Conservation (phyloP, 2,113 vertebrate species). For the Halichoeres trimaculatus region DNA sequence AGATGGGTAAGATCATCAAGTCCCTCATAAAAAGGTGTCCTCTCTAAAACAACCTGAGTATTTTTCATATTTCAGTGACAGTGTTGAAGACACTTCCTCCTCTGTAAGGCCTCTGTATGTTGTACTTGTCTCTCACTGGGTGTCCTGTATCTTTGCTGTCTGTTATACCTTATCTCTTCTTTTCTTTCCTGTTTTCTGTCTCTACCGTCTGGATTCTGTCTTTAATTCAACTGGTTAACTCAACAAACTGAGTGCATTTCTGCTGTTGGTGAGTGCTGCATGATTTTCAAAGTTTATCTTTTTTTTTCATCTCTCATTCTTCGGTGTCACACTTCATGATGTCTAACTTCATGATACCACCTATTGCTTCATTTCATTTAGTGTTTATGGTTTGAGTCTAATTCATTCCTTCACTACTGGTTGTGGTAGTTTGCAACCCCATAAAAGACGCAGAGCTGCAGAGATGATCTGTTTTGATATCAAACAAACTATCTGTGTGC, state of each 20-base stretch:
- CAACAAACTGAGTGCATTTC: slow-evolving; percentile 52
- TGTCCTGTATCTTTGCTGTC: slow-evolving; percentile 40
- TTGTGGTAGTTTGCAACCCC: background rate
- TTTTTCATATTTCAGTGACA: background rate
- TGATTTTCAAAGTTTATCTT: background rate
- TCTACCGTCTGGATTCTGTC: slow-evolving; percentile 78
- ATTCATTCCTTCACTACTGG: background rate
- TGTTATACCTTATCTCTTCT: slow-evolving; percentile 53
- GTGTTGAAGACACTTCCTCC: background rate
- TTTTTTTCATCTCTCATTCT: slow-evolving; percentile 9
- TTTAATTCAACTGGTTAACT: slow-evolving; percentile 71
- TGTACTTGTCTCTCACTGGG: slow-evolving; percentile 9
- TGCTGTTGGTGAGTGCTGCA: slow-evolving; percentile 69
- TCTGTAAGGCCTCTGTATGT: background rate
- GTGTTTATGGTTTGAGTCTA: background rate
- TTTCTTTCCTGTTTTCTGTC: slow-evolving; percentile 21
- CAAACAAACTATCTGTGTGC: background rate
- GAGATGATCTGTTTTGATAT: no score
- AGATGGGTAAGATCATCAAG: slow-evolving; percentile 88
- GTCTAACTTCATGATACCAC: slow-evolving; percentile 7
- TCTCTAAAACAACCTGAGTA: slow-evolving; percentile 9
- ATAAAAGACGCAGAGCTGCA: no score
- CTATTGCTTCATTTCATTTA: background rate
- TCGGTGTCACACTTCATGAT: background rate
- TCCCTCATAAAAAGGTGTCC: background rate